Percentiles rank a stretch among this genome's conserved stretches.
Evolutionary conservation across 2,797 vertebrate species (phyloP).

Genomic region (Arrhamphus sclerolepis): DNA sequence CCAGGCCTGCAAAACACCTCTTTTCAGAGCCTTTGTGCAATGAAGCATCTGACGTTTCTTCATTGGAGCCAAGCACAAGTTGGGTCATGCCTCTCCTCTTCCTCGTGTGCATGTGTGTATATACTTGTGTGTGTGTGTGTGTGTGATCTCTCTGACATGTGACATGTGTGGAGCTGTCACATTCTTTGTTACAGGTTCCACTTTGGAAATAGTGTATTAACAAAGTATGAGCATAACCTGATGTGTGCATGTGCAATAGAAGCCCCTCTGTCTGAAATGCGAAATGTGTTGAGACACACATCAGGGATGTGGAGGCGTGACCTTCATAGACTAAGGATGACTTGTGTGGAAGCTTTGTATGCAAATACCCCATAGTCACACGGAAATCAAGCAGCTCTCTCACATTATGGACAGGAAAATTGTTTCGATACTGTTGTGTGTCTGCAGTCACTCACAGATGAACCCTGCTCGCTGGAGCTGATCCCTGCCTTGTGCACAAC

Average conservation of each 20-base stretch:
- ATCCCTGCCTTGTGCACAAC: slow-evolving; percentile 68
- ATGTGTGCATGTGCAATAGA: slow-evolving; percentile 39
- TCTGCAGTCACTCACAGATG: slow-evolving; percentile 32
- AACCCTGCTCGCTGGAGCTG: slow-evolving; percentile 46
- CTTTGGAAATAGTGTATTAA: slow-evolving; percentile 58
- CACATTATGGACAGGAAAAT: neutral
- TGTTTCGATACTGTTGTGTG: slow-evolving; percentile 26
- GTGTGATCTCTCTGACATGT: slow-evolving; percentile 16
- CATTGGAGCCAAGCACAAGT: slow-evolving; percentile 65
- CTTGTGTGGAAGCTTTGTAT: slow-evolving; percentile 28
- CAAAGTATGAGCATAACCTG: slow-evolving; percentile 52
- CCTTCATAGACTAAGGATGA: slow-evolving; percentile 32
- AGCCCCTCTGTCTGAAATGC: slow-evolving; percentile 22
- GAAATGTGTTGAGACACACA: slow-evolving; percentile 64
- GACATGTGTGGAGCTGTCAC: slow-evolving; percentile 70
- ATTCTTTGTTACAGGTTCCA: slow-evolving; percentile 70
- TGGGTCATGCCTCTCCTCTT: slow-evolving; percentile 71
- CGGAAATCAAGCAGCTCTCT: neutral
- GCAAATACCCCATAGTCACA: too few relatives aligned
- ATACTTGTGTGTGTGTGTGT: slow-evolving; percentile 19
- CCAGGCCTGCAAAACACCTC: slow-evolving; percentile 60
- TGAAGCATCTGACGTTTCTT: slow-evolving; percentile 59
- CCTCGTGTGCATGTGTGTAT: slow-evolving; percentile 27
- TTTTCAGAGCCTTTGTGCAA: slow-evolving; percentile 60
- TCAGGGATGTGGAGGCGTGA: slow-evolving; percentile 45